Evolutionary conservation across 2,113 vertebrate species (phyloP).

Genomic region (Erinaceus europaeus): DNA sequence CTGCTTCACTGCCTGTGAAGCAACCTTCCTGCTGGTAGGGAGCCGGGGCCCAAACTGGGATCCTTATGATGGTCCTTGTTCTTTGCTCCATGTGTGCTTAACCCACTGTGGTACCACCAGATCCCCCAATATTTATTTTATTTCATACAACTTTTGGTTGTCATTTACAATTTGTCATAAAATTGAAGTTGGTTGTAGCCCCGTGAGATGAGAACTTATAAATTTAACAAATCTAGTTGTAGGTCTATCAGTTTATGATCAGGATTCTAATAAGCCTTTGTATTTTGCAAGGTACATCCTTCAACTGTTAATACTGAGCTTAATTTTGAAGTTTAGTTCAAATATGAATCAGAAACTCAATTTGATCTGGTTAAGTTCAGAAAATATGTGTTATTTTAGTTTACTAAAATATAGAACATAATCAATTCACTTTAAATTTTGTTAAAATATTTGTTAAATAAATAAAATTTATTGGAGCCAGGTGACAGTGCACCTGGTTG

Average conservation of each 20-base stretch:
- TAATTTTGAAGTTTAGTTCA: background rate
- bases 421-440: no score
- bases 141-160: no score
- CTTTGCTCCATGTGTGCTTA: no score
- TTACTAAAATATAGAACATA: background rate
- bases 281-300: background rate
- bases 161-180: background rate
- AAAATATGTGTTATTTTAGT: background rate
- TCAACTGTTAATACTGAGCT: background rate
- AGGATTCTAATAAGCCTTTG: background rate
- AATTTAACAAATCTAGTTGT: background rate
- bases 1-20: no score
- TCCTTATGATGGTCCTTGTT: no score
- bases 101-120: no score
- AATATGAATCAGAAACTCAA: background rate
- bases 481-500: no score
- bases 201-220: background rate
- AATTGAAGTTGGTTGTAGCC: background rate
- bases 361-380: background rate
- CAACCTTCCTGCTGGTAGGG: no score
- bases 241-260: background rate
- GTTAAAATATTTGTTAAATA: no score
- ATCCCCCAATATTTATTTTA: background rate
- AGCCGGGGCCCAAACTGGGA: no score
- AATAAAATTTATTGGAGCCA: no score